Conservation (phyloP, 2,113 vertebrate genomes). For the Sylvia atricapilla region DNA sequence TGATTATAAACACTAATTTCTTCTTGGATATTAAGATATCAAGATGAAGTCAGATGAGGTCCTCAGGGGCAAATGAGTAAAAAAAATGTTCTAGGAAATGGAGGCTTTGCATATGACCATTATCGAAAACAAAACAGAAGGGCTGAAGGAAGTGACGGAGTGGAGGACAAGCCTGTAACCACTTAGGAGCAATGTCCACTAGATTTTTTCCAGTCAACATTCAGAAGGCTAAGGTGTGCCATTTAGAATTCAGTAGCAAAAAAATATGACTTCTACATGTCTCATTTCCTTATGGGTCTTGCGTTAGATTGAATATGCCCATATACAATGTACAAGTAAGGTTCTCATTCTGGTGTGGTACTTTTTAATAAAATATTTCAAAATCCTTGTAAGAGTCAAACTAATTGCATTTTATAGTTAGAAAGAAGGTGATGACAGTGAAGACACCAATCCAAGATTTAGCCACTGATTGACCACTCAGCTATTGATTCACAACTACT, state of each 20-base stretch:
- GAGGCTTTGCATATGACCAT: not conserved
- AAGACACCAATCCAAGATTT: not conserved
- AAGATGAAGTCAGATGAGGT: not conserved
- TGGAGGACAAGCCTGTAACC: not conserved
- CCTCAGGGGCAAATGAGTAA: not conserved
- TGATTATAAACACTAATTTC: not conserved
- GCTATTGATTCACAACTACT: not conserved
- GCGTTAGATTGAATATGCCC: not conserved
- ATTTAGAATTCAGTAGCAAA: not conserved
- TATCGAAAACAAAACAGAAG: not conserved
- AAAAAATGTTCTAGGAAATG: not conserved
- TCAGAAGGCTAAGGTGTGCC: not conserved
- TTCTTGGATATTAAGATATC: not conserved
- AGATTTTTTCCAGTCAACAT: not conserved
- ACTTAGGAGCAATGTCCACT: not conserved
- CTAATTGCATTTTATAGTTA: not conserved
- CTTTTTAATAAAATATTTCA: not conserved
- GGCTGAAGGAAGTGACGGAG: not conserved
- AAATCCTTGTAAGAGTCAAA: not conserved
- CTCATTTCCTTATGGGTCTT: not conserved
- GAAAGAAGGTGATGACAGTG: not conserved
- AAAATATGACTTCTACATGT: not conserved
- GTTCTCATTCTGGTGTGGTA: not conserved
- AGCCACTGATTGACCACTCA: not conserved
- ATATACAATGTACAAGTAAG: not conserved